Base-by-base conservation (phyloP, 2,888 invertebrate genomes). In the Ganaspis brasiliensis region DNA sequence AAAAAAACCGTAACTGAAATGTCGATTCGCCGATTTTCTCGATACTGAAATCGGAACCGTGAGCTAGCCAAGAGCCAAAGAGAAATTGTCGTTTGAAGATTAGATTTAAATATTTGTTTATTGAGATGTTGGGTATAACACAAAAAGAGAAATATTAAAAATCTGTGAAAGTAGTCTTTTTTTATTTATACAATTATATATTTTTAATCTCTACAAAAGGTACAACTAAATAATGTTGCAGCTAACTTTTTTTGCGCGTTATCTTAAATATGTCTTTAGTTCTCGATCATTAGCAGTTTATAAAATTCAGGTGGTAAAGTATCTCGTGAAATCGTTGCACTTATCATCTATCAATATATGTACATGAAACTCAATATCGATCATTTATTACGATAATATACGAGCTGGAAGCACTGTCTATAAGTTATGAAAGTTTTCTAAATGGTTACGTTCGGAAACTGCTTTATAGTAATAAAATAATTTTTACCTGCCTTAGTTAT, bases 21-120 rank as follows among this genome's bases (percentile, higher is more conserved):
- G 35, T 31, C 16, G 31, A 16, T 59, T 59, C 6, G n/a, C n/a
- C 16, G n/a, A 31, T 31, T 59, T 35, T 35, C 59, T 59, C 57
- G 19, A 24, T 59, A 31, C 31, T 16, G 16, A 59, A 59, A 59
- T 59, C 31, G n/a, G n/a, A 59, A 31, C 59, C 35, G 35, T 59
- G 59, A 59, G 14, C 57, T 9, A 52, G 1, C 16, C n/a, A 6
- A 31, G n/a, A 31, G 2, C 2, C 6, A 31, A 31, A 31, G 31
- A 31, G 31, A 31, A 31, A 31, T 31, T 31, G 31, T 31, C 31
- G 31, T 31, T 31, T 31, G 52, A 8, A 52, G 14, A 55, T 55
- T 55, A n/a, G 19, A 55, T 16, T 55, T 5, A 55, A 19, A 55
- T 31, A 31, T 31, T 31, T 31, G 31, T 31, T 31, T 2, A 31